Evolutionary conservation across 2,888 invertebrate genomes (phyloP).

Genomic region (Amphipyra tragopoginis): DNA sequence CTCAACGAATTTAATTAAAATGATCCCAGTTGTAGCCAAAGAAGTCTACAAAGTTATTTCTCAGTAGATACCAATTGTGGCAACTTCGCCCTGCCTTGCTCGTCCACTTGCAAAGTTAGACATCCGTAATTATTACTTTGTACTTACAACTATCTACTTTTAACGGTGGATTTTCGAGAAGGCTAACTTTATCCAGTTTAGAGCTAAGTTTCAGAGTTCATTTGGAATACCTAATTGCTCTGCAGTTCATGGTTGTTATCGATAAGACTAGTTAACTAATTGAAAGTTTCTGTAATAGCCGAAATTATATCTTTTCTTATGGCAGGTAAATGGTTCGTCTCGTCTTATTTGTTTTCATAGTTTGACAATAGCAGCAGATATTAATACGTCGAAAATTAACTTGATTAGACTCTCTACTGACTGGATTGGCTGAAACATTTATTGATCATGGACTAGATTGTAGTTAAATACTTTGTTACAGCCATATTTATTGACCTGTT

Average conservation of each 20-base stretch:
- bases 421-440: too few species aligned
- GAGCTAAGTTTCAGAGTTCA: slow-evolving; percentile 37
- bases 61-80: slow-evolving; percentile 71
- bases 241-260: slow-evolving; percentile 26
- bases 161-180: slow-evolving; percentile 42
- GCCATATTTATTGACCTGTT: too few species aligned
- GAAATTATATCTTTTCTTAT: too few species aligned
- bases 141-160: slow-evolving; percentile 53
- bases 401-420: too few species aligned
- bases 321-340: too few species aligned
- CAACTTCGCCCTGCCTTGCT: slow-evolving; percentile 64
- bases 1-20: slow-evolving; percentile 78
- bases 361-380: too few species aligned
- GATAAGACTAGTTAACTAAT: slow-evolving; percentile 11
- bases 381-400: too few species aligned
- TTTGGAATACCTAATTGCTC: slow-evolving; percentile 48
- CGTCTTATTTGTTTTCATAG: too few species aligned
- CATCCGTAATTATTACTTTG: slow-evolving; percentile 66
- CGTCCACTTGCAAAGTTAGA: slow-evolving; percentile 57
- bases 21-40: slow-evolving; percentile 66
- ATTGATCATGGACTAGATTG: too few species aligned
- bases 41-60: slow-evolving; percentile 69
- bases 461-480: too few species aligned
- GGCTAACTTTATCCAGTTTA: slow-evolving; percentile 47
- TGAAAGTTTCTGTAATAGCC: background rate